Conservation (phyloP, 1,140 invertebrate genomes). For the Brachionus plicatilis region DNA sequence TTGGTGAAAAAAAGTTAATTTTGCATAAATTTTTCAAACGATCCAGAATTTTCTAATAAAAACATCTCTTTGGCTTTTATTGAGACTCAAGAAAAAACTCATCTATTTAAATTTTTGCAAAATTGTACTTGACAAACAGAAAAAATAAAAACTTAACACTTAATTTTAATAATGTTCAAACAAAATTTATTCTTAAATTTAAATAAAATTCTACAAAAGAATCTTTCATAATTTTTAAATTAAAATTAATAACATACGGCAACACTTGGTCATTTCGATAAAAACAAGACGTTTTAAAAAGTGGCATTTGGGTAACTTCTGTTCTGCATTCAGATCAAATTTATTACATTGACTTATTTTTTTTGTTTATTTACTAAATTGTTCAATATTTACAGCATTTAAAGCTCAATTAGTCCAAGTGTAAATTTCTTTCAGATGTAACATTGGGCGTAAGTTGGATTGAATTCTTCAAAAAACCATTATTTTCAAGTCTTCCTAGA, state of each 20-base stretch:
- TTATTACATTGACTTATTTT: neutral
- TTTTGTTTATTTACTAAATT: neutral
- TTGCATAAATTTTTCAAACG: too few relatives aligned
- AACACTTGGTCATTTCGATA: neutral
- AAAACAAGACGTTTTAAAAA: neutral
- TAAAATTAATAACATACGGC: neutral
- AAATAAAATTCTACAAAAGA: neutral
- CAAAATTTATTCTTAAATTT: neutral
- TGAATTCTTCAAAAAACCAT: neutral
- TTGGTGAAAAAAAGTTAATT: too few relatives aligned
- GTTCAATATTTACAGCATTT: neutral
- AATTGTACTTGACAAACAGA: too few relatives aligned
- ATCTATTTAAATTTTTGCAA: too few relatives aligned
- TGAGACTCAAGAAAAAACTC: too few relatives aligned
- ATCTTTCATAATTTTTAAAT: neutral
- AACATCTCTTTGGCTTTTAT: too few relatives aligned
- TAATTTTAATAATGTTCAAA: neutral
- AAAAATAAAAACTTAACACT: too few relatives aligned
- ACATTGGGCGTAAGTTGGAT: neutral
- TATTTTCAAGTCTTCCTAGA: neutral
- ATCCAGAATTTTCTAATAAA: too few relatives aligned
- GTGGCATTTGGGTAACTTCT: neutral
- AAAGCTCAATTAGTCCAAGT: neutral
- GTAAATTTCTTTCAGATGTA: neutral
- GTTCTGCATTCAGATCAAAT: neutral